Base-by-base conservation (phyloP, 2,113 vertebrate species). In the Strix aluco region DNA sequence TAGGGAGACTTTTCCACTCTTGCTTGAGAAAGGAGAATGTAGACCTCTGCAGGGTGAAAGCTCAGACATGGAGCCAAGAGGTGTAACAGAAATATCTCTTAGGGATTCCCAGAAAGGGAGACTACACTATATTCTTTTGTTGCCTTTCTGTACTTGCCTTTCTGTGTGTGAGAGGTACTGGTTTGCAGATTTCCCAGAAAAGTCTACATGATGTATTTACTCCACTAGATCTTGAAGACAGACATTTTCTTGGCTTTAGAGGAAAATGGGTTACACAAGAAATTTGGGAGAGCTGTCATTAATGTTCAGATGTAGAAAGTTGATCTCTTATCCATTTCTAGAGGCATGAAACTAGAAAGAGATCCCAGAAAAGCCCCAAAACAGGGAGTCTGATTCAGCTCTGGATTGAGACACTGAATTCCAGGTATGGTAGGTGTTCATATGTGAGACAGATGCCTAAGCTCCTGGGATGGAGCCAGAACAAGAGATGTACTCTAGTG, bases 341-440 rank as follows among this genome's bases (percentile, higher is more conserved):
- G 32, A 73, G 36, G 11, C 19, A 58, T 10, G 29, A 77, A 83
- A 27, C 5, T 46, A 40, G 9, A 80, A 59, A 38, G 36, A 86
- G 11, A 46, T 11, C 27, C 17, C 13, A 61, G 40, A 88, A 88
- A 52, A 29, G 2, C 2, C 26, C 6, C 4, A 10, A 40, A 73
- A 63, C 6, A 34, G 7, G 6, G 10, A 5, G 0, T 4, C 2
- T 1, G 9, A 19, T 75, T 72, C 47, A 85, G 6, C 21, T 73
- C n/a, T 46, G 34, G 40, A 58, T 7, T 80, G 21, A 75, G n/a
- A 84, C 25, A 21, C 40, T 62, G 15, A 62, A 49, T 73, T 84
- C 58, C 18, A 61, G 23, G 11, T 59, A 29, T 2, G 2, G 8
- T 11, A 49, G 12, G 6, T 77, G 23, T 23, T 58, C 40, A 13